Evolutionary conservation across 2,888 invertebrate genomes (phyloP), one percentile per base, ranked within the genome.

Genomic region (Agonopterix heracliana): DNA sequence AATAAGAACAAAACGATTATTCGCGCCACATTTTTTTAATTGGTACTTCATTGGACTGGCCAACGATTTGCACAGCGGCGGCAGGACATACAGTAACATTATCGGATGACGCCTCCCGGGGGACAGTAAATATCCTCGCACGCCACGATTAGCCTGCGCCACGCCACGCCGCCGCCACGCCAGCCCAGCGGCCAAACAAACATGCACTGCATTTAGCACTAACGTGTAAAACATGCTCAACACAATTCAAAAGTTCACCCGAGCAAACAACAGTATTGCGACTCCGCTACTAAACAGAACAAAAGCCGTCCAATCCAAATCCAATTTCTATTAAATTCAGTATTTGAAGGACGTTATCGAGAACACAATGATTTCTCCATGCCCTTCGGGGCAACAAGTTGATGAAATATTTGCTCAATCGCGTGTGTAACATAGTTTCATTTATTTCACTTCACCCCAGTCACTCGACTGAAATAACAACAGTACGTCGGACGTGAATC

Each of bases 361-460:
- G 61, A 67, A 60, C 61, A 71, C 70, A 77, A 79, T 76, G 73
- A 75, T 78, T 78, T 74, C 72, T 70, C 66, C 66, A 60, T 67
- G 68, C 79, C 78, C 75, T 78, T 63, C 61, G 75, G 72, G 81
- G 81, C 80, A 81, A 85, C 82, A 81, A 84, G 80, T 84, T 82
- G 82, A 85, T 85, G 81, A 84, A 85, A 83, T 82, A 85, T 86
- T 84, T 85, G 83, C 66, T 81, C 81, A 84, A 80, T 84, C 78
- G 80, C 73, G 78, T 78, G 87, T 85, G 74, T 78, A 82, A 80
- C 78, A 78, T 79, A 81, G 81, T 85, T 84, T 82, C 84, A 84
- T 84, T 85, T 83, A 84, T 85, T 84, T 79, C 82, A 80, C 81
- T 85, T 83, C 81, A 83, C 71, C 71, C 78, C 67, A 79, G 68